phyloP scores from a whole-genome alignment of 2,113 vertebrate genomes.

The Cryptomyrus ogoouensis region DNA sequence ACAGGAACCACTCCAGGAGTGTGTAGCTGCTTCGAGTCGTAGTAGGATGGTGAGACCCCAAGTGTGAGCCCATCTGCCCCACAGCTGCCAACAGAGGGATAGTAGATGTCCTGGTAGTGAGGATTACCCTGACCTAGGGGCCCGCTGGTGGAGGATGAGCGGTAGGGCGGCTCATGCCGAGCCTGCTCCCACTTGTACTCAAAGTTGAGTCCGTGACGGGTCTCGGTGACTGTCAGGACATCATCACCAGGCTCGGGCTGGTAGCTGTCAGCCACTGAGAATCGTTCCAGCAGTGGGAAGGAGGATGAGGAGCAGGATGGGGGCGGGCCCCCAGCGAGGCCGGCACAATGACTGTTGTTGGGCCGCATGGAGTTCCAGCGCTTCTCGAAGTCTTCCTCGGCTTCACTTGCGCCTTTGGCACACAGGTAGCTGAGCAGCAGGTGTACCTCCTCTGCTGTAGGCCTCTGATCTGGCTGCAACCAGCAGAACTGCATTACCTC shows the following conservation, averaged over 20 bases:
- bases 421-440: constrained; percentile 87
- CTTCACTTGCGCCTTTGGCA: constrained; percentile 79
- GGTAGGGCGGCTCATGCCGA: constrained; percentile 54
- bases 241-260: constrained; percentile 80
- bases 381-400: constrained; percentile 85
- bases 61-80: constrained; percentile 58
- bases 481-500: constrained; percentile 99
- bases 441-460: constrained; percentile 87
- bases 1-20: constrained; percentile 77
- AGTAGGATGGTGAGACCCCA: constrained; percentile 73
- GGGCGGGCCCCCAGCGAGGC: constrained; percentile 35
- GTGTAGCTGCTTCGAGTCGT: constrained; percentile 65
- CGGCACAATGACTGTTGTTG: constrained; percentile 47
- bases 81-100: constrained; percentile 62
- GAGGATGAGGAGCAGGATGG: constrained; percentile 60
- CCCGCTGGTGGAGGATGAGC: constrained; percentile 44
- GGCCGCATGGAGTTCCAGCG: constrained; percentile 92
- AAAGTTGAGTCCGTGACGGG: constrained; percentile 89
- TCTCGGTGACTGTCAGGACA: constrained; percentile 90
- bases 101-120: constrained; percentile 73
- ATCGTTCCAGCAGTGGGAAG: constrained; percentile 88
- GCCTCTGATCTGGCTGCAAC: constrained; percentile 91
- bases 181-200: constrained; percentile 95
- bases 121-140: constrained; percentile 57
- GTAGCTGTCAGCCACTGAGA: constrained; percentile 71